phyloP scores from a whole-genome alignment of 2,888 invertebrate genomes.

The Andrena hattorfiana region DNA sequence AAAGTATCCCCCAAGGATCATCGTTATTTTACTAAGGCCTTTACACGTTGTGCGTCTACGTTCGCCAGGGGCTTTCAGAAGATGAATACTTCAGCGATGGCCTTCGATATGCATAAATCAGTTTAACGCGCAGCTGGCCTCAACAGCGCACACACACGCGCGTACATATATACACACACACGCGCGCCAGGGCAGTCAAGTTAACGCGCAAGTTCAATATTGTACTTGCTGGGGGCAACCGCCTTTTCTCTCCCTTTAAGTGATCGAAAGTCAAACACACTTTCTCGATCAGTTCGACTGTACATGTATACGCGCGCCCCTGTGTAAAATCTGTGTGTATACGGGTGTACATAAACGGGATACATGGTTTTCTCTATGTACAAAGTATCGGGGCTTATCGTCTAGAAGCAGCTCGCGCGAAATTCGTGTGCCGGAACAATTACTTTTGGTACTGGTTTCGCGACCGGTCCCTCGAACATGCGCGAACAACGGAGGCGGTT shows the following conservation, averaged over 20 bases:
- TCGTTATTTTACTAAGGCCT: slow-evolving; percentile 1
- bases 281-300: slow-evolving; percentile 11
- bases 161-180: background rate
- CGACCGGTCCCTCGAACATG: slow-evolving; percentile 69
- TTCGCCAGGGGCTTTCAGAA: slow-evolving; percentile 10
- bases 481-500: slow-evolving; percentile 1
- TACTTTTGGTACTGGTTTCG: slow-evolving; percentile 74
- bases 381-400: slow-evolving; percentile 48
- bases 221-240: slow-evolving; percentile 17
- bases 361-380: slow-evolving; percentile 42
- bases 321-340: background rate
- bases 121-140: slow-evolving; percentile 39
- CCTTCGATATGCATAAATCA: slow-evolving; percentile 42
- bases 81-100: slow-evolving; percentile 30
- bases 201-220: slow-evolving; percentile 38
- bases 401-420: slow-evolving; percentile 59
- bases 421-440: slow-evolving; percentile 64
- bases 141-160: slow-evolving; percentile 1
- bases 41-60: slow-evolving; percentile 12
- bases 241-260: slow-evolving; percentile 14
- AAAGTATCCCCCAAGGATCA: slow-evolving; percentile 5
- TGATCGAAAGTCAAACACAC: slow-evolving; percentile 34
- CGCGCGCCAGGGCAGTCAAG: slow-evolving; percentile 1
- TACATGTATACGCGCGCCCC: background rate
- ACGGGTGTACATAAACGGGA: slow-evolving; percentile 36